Base-by-base conservation (phyloP, 2,888 invertebrate species). In the Acanthococcus lagerstroemiae region DNA sequence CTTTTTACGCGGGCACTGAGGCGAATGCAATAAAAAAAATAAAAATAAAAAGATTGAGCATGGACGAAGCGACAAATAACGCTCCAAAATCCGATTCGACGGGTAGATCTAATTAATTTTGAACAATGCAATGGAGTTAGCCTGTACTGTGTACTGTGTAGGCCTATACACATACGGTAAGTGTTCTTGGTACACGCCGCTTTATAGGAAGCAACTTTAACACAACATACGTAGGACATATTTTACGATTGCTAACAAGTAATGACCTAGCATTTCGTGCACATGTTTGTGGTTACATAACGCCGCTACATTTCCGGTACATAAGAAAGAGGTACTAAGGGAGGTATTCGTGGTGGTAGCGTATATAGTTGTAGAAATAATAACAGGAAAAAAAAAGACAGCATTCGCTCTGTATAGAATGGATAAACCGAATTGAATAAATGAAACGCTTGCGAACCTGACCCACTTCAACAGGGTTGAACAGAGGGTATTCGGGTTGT, bases 201-300 rank as follows among this genome's bases (percentile, higher is more conserved):
- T 37, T 37, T n/a, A n/a, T 3, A 37, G 12, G n/a, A 37, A 37
- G 37, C n/a, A n/a, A n/a, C n/a, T n/a, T n/a, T n/a, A 37, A 37
- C 37, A 37, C n/a, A 37, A 15, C 17, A 19, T 48, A 48, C 48
- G 15, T 48, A 48, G 48, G 21, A 52, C 52, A 52, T 52, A 30
- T 63, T 63, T 63, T 63, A 63, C 63, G 63, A 63, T 54, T 44
- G 54, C 63, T 61, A 61, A 61, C 60, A 24, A 25, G 52, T 63
- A 63, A 63, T 63, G 63, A 63, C 63, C 63, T 37, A 63, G 63
- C 63, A 63, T 63, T 63, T 63, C 63, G 63, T 63, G 54, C 63
- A 63, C 63, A 63, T 63, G 63, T 63, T 63, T 63, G 63, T 54
- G 63, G 63, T 63, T 63, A 63, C 63, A 63, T 63, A 63, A 63